Evolutionary conservation across 2,113 vertebrate species (phyloP).

Genomic region (Ochotona princeps): DNA sequence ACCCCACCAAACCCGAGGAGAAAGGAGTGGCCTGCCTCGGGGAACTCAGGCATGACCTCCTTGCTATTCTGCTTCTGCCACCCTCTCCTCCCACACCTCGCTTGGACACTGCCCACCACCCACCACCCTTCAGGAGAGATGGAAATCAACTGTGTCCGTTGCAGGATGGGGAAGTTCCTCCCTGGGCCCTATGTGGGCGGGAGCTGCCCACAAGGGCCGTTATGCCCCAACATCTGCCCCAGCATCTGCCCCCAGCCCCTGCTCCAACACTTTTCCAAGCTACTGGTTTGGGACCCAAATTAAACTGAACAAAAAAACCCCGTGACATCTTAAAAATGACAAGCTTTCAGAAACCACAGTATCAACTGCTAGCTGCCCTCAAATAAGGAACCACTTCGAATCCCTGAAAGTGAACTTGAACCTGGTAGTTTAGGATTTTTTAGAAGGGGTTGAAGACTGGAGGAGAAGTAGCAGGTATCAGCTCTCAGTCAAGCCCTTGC

Average conservation of each 20-base stretch:
- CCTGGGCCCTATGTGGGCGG: neutral
- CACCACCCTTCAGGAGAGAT: neutral
- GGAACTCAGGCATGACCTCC: neutral
- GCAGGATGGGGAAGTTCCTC: constrained; percentile 36
- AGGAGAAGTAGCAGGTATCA: neutral
- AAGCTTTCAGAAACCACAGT: neutral
- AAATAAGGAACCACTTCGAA: neutral
- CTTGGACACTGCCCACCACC: neutral
- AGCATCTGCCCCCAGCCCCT: neutral
- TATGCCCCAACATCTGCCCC: neutral
- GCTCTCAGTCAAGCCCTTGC: neutral
- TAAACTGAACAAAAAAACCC: neutral
- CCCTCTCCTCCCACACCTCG: fast-evolving
- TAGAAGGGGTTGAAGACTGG: no score
- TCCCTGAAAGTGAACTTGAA: neutral
- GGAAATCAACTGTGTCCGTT: neutral
- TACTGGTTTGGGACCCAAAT: neutral
- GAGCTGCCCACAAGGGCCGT: neutral
- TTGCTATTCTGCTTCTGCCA: neutral
- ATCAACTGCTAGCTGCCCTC: neutral
- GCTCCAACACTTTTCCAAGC: neutral
- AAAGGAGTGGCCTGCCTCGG: neutral
- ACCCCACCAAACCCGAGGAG: neutral
- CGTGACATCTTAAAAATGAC: neutral
- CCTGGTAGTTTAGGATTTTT: neutral